These are phyloP conservation scores for Oligia fasciuncula DNA, from an alignment of 2,888 invertebrate species.

Conservation along the genomic window DNA sequence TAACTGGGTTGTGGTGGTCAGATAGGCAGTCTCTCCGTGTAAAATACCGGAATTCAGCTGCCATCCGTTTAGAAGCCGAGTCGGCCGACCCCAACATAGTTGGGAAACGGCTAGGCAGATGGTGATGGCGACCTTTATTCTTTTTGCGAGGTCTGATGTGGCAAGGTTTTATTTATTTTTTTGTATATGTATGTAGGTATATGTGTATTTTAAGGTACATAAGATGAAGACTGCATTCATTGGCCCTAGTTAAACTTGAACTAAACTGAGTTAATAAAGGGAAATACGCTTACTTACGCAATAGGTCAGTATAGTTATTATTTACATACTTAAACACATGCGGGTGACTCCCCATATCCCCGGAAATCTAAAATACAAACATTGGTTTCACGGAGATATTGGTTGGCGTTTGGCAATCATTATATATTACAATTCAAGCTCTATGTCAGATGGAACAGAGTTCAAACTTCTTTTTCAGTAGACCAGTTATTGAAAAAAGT, in stretches of 20 bases:
- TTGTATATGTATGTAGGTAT: no score
- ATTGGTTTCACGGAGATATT: conserved; percentile 14
- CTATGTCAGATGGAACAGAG: not conserved
- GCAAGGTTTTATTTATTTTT: not conserved
- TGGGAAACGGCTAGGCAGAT: not conserved
- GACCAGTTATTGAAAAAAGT: not conserved
- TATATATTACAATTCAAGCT: not conserved
- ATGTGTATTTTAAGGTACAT: not conserved
- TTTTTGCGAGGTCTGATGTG: not conserved
- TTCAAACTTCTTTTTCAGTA: not conserved
- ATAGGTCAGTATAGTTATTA: not conserved
- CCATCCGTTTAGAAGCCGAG: not conserved
- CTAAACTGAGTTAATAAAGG: not conserved
- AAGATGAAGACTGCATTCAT: not conserved
- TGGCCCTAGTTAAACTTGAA: not conserved
- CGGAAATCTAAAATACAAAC: conserved; percentile 34
- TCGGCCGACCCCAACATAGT: not conserved
- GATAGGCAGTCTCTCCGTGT: not conserved
- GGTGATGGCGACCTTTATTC: not conserved
- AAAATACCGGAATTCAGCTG: not conserved
- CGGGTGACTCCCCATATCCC: conserved; percentile 10
- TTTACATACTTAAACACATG: not conserved
- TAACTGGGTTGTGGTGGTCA: not conserved
- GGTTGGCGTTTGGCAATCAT: not conserved
- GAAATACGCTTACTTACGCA: not conserved